Evolutionary conservation across 1,140 invertebrate species (phyloP), one percentile per base, ranked within the genome.

Genomic region (Drosophila subobscura): DNA sequence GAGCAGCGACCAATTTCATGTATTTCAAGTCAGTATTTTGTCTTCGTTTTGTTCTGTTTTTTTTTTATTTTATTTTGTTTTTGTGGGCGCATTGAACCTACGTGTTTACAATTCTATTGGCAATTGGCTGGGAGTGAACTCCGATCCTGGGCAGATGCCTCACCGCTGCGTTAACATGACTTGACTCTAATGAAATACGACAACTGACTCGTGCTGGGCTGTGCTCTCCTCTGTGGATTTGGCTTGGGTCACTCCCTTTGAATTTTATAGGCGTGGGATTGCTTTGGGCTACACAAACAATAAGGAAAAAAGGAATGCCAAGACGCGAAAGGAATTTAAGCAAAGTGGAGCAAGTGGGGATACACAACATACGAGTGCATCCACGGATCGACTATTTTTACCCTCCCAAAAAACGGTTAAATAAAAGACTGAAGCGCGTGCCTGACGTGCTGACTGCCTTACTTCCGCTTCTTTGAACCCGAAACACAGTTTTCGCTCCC

Each of bases 61-160:
- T 57, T 67, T 64, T 63, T 51, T n/a, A 14, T 59, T 37, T 12
- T 12, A 2, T 65, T 60, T 61, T 63, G 70, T 59, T 61, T 63
- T 74, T 59, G 70, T 72, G 49, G 77, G 79, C 47, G 29, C 54
- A 76, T 72, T 64, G 63, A 47, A 64, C 63, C 50, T 49, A 72
- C 67, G 54, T 76, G 72, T 88, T 88, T 88, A 88, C 83, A 88
- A 89, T 89, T 88, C 83, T 88, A 88, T 88, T 84, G 79, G 79
- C 75, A 25, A 40, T 60, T 57, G 72, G 20, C 37, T 46, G 59
- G 59, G 37, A 16, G 54, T 67, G 63, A 25, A 33, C 55, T 47
- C 41, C 42, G 41, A 46, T 68, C 50, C 29, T 33, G 25, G 7
- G 41, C 46, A 47, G 44, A 52, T 53, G 40, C 52, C 44, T 20